These are phyloP conservation scores for Ceraclea dissimilis DNA, from an alignment of 2,888 invertebrate species.

Conservation along the genomic window DNA sequence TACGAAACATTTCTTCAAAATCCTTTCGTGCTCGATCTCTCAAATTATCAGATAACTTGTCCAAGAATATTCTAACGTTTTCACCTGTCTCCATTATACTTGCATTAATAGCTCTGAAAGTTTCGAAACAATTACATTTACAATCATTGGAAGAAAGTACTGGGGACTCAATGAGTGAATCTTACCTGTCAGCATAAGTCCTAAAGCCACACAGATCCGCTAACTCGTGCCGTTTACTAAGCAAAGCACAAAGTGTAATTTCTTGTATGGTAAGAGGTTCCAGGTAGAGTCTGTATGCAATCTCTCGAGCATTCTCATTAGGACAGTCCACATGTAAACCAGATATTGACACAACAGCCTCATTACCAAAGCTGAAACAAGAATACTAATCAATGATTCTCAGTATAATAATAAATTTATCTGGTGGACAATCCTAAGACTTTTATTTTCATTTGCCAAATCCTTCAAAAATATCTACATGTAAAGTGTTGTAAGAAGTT, in stretches of 20 bases:
- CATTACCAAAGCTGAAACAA: conserved; percentile 47
- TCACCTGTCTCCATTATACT: conserved; percentile 79
- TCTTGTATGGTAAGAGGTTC: conserved; percentile 74
- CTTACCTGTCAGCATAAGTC: conserved; percentile 74
- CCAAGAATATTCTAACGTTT: conserved; percentile 72
- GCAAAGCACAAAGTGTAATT: conserved; percentile 59
- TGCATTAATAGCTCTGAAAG: conserved; percentile 70
- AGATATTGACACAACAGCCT: conserved; percentile 68
- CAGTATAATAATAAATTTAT: neutral
- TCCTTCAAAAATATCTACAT: too few relatives aligned
- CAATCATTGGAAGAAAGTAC: neutral
- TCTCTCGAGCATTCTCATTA: conserved; percentile 73
- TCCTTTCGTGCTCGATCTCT: conserved; percentile 64
- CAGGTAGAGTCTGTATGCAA: conserved; percentile 79
- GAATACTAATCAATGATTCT: too few relatives aligned
- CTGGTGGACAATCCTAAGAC: too few relatives aligned
- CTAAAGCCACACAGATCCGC: conserved; percentile 85
- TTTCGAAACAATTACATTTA: neutral
- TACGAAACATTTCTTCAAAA: conserved; percentile 64
- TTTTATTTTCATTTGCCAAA: too few relatives aligned
- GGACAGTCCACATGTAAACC: conserved; percentile 79
- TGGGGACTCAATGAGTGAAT: neutral
- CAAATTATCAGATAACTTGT: conserved; percentile 64
- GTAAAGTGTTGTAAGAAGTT: too few relatives aligned
- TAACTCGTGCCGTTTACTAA: conserved; percentile 68